Percentiles rank a stretch among this genome's conserved stretches.
These are phyloP conservation scores for Tetraodon nigroviridis DNA, from an alignment of 2,113 vertebrate genomes.

Conservation along the genomic window DNA sequence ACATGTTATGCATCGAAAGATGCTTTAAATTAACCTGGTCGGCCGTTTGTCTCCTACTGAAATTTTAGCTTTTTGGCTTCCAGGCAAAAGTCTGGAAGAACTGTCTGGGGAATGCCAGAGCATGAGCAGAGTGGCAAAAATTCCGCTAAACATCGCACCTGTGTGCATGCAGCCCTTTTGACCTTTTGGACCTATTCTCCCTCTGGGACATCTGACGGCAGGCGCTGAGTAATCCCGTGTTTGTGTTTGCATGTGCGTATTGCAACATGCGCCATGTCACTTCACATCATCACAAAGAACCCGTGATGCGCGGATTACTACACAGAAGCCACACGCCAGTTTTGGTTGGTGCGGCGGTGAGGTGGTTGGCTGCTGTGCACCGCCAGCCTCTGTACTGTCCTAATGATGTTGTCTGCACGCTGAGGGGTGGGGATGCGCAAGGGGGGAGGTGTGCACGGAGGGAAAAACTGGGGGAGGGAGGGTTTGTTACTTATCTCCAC, in stretches of 20 bases:
- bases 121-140: no score
- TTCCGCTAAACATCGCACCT: no score
- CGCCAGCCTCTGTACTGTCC: slow-evolving; percentile 45
- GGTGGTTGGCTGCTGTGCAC: slow-evolving; percentile 41
- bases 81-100: no score
- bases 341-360: slow-evolving; percentile 41
- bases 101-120: no score
- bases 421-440: slow-evolving; percentile 46
- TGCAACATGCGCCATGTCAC: slow-evolving; percentile 52
- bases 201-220: slow-evolving; percentile 12
- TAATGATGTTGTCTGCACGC: slow-evolving; percentile 70
- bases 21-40: no score
- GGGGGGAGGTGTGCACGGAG: neutral
- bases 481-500: slow-evolving; percentile 68
- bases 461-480: slow-evolving; percentile 5
- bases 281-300: slow-evolving; percentile 57
- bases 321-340: slow-evolving; percentile 34
- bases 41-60: no score
- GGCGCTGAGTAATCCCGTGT: slow-evolving; percentile 37
- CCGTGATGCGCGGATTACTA: slow-evolving; percentile 58
- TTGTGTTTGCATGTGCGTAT: slow-evolving; percentile 48
- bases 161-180: neutral
- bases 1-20: no score
- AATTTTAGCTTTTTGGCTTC: no score
- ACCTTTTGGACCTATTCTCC: slow-evolving; percentile 4